These are phyloP conservation scores for Yoshiicerus persimilis DNA, from an alignment of 1,140 invertebrate genomes.

Conservation along the genomic window DNA sequence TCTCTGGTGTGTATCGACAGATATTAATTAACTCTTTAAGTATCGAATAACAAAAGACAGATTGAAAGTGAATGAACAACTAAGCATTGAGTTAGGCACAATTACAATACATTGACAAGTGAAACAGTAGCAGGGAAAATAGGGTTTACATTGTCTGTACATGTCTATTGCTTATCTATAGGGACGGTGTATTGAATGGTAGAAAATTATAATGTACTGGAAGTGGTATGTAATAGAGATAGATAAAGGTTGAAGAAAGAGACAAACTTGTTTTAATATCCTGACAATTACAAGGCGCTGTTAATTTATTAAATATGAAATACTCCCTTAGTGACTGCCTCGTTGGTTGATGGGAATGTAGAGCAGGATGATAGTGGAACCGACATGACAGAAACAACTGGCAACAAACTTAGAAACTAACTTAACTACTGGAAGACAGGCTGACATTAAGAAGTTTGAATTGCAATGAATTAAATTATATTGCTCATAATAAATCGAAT, in stretches of 20 bases:
- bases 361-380: neutral
- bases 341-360: neutral
- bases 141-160: no score
- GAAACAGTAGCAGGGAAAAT: neutral
- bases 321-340: neutral
- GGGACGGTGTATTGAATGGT: no score
- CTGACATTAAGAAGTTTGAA: conserved; percentile 7
- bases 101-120: neutral
- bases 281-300: conserved; percentile 11
- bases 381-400: conserved; percentile 11
- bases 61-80: neutral
- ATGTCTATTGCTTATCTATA: no score
- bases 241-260: neutral
- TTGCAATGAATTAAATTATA: conserved; percentile 19
- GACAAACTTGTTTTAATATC: conserved; percentile 23
- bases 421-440: neutral
- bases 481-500: neutral
- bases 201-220: neutral
- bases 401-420: neutral
- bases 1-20: neutral
- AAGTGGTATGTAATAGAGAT: neutral
- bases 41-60: neutral
- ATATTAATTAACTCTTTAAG: neutral
- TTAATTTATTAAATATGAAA: conserved; percentile 15
- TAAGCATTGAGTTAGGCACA: no score